Base-by-base conservation (phyloP, 1,140 invertebrate genomes). In the Drosophila repletoides region DNA sequence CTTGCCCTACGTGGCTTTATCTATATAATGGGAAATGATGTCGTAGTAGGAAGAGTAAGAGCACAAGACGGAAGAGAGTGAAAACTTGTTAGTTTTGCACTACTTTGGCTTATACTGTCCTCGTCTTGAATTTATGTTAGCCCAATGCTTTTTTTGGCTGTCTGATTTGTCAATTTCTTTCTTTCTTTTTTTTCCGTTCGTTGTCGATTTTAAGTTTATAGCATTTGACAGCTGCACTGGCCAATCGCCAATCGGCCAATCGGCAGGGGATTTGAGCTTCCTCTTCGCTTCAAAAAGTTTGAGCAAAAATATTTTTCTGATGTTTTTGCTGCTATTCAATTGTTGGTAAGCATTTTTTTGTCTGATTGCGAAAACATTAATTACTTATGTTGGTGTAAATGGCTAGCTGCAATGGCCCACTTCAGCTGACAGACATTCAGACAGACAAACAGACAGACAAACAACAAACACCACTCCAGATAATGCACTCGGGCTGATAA, bases 1-100 rank as follows among this genome's bases (percentile, higher is more conserved):
- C 31, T 10, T 10, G 9, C 48, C 29, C 26, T 38, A 48, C 58
- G 33, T 79, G 33, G 17, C 28, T 29, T 17, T 52, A 36, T 56
- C 17, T 22, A 28, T 64, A 22, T 61, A 79, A 79, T 84, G 55
- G 64, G 77, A 81, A 77, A 84, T 77, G 63, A 81, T 81, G 77
- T 81, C 49, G 69, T 15, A 33, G 19, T 21, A 7, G 38, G 36
- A 40, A 41, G 22, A 41, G 3, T 41, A 22, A n/a, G n/a, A n/a
- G n/a, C n/a, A n/a, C n/a, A n/a, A n/a, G n/a, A n/a, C n/a, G n/a
- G n/a, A n/a, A n/a, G n/a, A n/a, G n/a, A n/a, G n/a, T n/a, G n/a
- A n/a, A n/a, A n/a, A n/a, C n/a, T n/a, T n/a, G 19, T n/a, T 21
- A 12, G 17, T 17, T 19, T 10, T 34, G 38, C 24, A n/a, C 17